phyloP scores from a whole-genome alignment of 2,113 vertebrate species.

The Ictalurus furcatus region DNA sequence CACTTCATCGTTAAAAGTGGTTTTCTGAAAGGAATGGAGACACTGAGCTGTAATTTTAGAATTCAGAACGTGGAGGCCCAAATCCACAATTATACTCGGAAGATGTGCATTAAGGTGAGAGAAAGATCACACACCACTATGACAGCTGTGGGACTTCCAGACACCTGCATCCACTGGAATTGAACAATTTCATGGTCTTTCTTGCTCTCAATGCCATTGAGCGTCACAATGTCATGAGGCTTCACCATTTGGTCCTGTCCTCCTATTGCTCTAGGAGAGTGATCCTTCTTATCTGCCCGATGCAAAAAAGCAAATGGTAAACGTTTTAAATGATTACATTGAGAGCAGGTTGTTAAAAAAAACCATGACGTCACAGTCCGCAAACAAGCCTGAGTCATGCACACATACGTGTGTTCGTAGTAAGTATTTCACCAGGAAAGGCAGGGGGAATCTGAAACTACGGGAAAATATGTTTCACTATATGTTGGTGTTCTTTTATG shows the following conservation, averaged over 20 bases:
- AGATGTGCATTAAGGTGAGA: background rate
- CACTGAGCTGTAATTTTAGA: background rate
- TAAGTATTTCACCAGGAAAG: constrained; percentile 4
- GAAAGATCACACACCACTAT: constrained; percentile 72
- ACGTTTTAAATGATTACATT: background rate
- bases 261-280: constrained; percentile 71
- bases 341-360: background rate
- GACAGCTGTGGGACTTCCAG: constrained; percentile 56
- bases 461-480: too few relatives aligned
- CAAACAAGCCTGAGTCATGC: background rate
- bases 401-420: background rate
- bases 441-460: background rate
- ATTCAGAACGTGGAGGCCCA: too few relatives aligned
- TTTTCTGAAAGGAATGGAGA: constrained; percentile 70
- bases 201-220: constrained; percentile 69
- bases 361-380: background rate
- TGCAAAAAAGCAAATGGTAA: constrained; percentile 37
- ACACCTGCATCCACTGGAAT: constrained; percentile 57
- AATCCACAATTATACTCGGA: too few relatives aligned
- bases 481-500: too few relatives aligned
- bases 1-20: constrained; percentile 64
- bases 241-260: constrained; percentile 80
- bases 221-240: constrained; percentile 68
- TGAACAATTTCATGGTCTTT: constrained; percentile 72
- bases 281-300: constrained; percentile 72